Percentiles rank a stretch among this genome's conserved stretches.
Evolutionary conservation across 2,888 invertebrate genomes (phyloP).

Genomic region (Ditula angustiorana): DNA sequence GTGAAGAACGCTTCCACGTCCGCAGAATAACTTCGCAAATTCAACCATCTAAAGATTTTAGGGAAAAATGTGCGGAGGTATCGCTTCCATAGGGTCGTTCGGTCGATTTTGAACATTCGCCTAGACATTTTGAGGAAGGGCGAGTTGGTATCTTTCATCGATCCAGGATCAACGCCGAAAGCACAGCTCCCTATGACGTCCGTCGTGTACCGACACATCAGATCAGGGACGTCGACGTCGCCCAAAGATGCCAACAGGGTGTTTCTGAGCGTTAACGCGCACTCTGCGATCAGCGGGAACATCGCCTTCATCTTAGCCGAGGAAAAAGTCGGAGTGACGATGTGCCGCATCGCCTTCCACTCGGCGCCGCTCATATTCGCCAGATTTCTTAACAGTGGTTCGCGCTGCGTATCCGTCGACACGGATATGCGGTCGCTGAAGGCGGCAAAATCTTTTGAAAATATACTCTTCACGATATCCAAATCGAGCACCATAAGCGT

Average conservation of each 20-base stretch:
- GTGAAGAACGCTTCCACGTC: constrained; percentile 77
- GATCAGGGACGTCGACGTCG: constrained; percentile 68
- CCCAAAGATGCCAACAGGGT: constrained; percentile 56
- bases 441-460: constrained; percentile 68
- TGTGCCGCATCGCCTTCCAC: constrained; percentile 79
- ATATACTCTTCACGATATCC: constrained; percentile 69
- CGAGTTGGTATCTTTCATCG: constrained; percentile 69
- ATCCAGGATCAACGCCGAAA: constrained; percentile 76
- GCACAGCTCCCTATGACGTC: constrained; percentile 81
- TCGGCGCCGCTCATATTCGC: constrained; percentile 79
- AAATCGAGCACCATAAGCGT: constrained; percentile 74
- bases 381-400: constrained; percentile 75
- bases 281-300: constrained; percentile 77
- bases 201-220: constrained; percentile 76
- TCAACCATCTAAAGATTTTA: constrained; percentile 72
- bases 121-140: constrained; percentile 78
- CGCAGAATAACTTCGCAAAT: constrained; percentile 72
- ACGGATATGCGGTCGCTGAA: constrained; percentile 77
- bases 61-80: constrained; percentile 78
- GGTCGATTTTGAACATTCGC: constrained; percentile 76
- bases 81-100: constrained; percentile 69
- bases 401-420: constrained; percentile 73
- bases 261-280: constrained; percentile 66
- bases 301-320: constrained; percentile 82
- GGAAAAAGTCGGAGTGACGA: constrained; percentile 79